Conservation (phyloP, 2,113 vertebrate genomes). For the Prinia subflava region DNA sequence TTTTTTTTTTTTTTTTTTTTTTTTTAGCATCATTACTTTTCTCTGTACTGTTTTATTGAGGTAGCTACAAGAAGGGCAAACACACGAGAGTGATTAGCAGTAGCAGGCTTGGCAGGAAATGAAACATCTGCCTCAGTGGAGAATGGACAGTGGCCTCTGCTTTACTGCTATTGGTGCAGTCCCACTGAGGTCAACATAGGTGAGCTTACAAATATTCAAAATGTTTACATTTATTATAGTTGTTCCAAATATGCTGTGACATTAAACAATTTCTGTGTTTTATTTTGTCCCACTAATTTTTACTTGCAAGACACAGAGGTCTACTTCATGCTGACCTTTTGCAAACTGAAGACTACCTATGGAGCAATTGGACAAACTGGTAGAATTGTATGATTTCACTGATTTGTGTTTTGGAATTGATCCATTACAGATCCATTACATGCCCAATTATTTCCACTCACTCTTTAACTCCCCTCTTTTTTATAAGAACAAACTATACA, state of each 20-base stretch:
- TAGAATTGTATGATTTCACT: neutral
- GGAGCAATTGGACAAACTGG: neutral
- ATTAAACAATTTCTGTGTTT: conserved; percentile 17
- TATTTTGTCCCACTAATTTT: neutral
- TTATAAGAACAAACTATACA: neutral
- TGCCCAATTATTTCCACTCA: neutral
- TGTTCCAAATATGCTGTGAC: neutral
- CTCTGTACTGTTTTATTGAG: neutral
- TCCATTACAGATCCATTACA: neutral
- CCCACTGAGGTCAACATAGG: neutral
- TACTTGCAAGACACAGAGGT: neutral
- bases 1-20: neutral
- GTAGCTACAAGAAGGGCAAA: neutral
- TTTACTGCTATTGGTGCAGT: conserved; percentile 23
- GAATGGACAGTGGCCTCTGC: neutral
- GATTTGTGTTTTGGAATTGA: neutral
- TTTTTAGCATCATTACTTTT: neutral
- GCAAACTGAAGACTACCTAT: neutral
- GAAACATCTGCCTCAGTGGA: neutral
- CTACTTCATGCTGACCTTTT: neutral
- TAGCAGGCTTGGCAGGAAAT: neutral
- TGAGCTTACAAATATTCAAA: neutral
- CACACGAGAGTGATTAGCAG: neutral
- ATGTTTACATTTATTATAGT: neutral
- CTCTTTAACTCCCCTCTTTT: neutral